phyloP scores from a whole-genome alignment of 2,113 vertebrate genomes.

The Lonchura striata region DNA sequence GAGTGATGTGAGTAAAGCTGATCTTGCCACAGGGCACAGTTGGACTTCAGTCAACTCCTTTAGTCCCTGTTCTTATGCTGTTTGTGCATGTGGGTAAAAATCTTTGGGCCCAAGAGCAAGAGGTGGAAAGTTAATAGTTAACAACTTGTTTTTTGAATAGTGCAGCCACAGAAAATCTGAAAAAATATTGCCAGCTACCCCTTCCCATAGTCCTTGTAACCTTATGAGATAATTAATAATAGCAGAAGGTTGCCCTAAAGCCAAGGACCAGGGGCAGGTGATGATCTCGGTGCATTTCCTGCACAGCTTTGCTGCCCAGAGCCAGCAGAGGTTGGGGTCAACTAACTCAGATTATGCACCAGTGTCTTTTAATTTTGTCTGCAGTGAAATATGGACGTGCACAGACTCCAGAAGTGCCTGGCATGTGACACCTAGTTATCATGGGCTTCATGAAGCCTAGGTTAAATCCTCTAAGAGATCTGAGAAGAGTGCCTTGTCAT shows the following conservation, averaged over 20 bases:
- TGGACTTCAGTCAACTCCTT: background rate
- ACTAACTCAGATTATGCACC: background rate
- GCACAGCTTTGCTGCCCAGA: background rate
- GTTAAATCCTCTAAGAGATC: background rate
- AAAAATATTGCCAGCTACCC: background rate
- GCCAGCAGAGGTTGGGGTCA: background rate
- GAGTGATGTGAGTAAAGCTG: background rate
- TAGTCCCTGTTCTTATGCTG: background rate
- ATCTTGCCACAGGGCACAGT: background rate
- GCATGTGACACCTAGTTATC: background rate
- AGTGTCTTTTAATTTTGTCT: background rate
- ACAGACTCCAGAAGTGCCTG: constrained; percentile 1
- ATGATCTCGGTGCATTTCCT: background rate
- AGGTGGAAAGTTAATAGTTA: background rate
- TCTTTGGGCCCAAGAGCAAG: background rate
- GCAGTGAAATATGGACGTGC: background rate
- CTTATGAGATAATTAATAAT: background rate
- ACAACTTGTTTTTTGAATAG: background rate
- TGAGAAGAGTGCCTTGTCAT: constrained; percentile 7
- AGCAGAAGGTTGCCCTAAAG: background rate
- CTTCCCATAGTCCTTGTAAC: background rate
- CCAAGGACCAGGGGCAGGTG: background rate
- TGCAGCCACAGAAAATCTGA: background rate
- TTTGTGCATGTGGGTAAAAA: background rate
- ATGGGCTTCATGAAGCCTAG: background rate